Conservation (phyloP, 2,113 vertebrate genomes). For the Hypomesus transpacificus region DNA sequence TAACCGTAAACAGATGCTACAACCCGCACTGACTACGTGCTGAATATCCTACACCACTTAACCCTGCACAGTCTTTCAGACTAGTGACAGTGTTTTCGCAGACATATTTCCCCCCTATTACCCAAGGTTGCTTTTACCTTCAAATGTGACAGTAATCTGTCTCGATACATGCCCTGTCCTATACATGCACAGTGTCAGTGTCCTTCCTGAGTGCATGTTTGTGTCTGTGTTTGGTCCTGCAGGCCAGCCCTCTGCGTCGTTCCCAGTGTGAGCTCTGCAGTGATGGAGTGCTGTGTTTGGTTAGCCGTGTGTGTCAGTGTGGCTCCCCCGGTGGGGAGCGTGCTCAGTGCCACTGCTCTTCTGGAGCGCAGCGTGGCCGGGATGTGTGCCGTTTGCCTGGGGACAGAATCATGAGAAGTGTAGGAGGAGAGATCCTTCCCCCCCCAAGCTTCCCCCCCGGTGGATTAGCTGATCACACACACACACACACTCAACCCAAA, state of each 20-base stretch:
- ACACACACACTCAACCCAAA: conserved; percentile 20
- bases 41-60: neutral
- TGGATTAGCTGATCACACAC: conserved; percentile 8
- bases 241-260: neutral
- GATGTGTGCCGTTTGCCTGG: conserved; percentile 28
- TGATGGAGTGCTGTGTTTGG: conserved; percentile 37
- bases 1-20: conserved; percentile 12
- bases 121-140: no score
- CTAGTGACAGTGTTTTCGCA: no score
- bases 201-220: neutral
- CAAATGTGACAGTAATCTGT: no score
- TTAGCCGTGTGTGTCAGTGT: conserved; percentile 43
- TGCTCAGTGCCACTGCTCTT: conserved; percentile 7
- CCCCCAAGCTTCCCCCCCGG: conserved; percentile 14
- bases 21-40: neutral
- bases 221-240: conserved; percentile 7
- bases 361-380: neutral
- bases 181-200: no score
- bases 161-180: no score
- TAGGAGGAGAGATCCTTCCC: conserved; percentile 40
- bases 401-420: conserved; percentile 49
- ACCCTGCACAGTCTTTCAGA: neutral
- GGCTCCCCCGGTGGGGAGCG: conserved; percentile 35
- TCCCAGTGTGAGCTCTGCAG: conserved; percentile 30
- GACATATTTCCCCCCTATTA: no score